Evolutionary conservation across 2,888 invertebrate genomes (phyloP), one percentile per base, ranked within the genome.

Genomic region (Prenolepis imparis): DNA sequence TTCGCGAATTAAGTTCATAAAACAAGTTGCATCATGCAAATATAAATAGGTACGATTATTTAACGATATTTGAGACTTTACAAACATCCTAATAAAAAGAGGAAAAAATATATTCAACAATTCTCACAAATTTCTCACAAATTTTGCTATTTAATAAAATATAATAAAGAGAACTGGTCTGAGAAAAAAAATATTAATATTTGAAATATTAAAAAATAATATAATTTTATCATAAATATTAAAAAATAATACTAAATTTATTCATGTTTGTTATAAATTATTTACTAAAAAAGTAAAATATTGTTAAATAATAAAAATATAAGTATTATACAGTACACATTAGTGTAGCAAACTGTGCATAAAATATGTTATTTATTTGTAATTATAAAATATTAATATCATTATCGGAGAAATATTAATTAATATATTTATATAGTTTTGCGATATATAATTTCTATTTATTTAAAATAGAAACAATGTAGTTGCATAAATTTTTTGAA

Each of bases 1-100:
- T 36, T 52, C 32, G 24, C 32, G 36, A 75, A 63, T 64, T 24
- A 75, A 32, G 18, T 64, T 63, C 48, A n/a, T 32, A 28, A 63
- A 32, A 11, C 11, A 48, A 48, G 39, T 6, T 57, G 18, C 18
- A 18, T 39, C 18, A 39, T 6, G 15, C 21, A 21, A 74, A 61
- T 74, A 44, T 63, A 44, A 32, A 74, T 8, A 36, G 5, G 36
- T 36, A 24, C 28, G 41, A 39, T 9, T 74, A 44, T 32, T 74
- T 63, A 61, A 61, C n/a, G 24, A 32, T 4, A 2, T 28, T 28
- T 12, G 28, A 41, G 41, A 36, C 55, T 59, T 73, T 59, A 2
- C 8, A 52, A 52, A 52, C n/a, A n/a, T 8, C n/a, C 8, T 44
- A 15, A 52, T 11, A 28, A 61, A 61, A 8, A 12, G 28, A 39